These are phyloP conservation scores for Salvator merianae DNA, from an alignment of 2,113 vertebrate species.

Conservation along the genomic window DNA sequence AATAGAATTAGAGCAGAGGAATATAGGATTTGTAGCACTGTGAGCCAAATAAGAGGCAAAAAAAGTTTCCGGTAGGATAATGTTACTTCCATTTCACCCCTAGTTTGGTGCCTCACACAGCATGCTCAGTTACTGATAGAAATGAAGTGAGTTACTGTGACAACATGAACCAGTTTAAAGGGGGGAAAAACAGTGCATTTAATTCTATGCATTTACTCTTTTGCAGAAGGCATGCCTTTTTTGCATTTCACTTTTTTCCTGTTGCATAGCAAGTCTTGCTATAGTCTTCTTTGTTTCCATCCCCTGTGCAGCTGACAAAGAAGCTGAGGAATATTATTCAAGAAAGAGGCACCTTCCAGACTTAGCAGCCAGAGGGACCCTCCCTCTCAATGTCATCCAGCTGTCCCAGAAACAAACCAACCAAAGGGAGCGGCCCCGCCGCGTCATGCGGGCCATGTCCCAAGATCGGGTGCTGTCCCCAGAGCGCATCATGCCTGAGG, in stretches of 20 bases:
- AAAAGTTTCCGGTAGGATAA: not conserved
- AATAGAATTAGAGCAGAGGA: no score
- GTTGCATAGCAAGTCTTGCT: rapidly evolving
- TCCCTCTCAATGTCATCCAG: slow-evolving; percentile 95
- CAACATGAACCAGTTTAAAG: not conserved
- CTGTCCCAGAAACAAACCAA: slow-evolving; percentile 87
- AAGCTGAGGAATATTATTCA: slow-evolving; percentile 95
- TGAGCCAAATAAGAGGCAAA: no score
- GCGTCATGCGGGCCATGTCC: slow-evolving; percentile 96
- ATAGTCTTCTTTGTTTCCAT: slow-evolving; percentile 37
- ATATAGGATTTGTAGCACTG: no score
- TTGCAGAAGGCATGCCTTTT: not conserved
- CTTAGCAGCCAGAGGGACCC: slow-evolving; percentile 91
- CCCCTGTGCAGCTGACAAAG: slow-evolving; percentile 87
- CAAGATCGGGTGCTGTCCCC: slow-evolving; percentile 95
- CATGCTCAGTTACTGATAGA: not conserved
- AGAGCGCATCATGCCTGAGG: slow-evolving; percentile 78
- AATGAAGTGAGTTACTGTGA: not conserved
- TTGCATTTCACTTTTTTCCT: no score
- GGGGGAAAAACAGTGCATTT: not conserved
- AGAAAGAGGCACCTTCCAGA: slow-evolving; percentile 93
- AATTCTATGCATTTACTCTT: no score
- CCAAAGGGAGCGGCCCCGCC: slow-evolving; percentile 86
- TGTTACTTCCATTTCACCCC: not conserved
- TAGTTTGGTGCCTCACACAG: not conserved